phyloP scores from a whole-genome alignment of 2,888 invertebrate species.

The Caenorhabditis sulstoni region DNA sequence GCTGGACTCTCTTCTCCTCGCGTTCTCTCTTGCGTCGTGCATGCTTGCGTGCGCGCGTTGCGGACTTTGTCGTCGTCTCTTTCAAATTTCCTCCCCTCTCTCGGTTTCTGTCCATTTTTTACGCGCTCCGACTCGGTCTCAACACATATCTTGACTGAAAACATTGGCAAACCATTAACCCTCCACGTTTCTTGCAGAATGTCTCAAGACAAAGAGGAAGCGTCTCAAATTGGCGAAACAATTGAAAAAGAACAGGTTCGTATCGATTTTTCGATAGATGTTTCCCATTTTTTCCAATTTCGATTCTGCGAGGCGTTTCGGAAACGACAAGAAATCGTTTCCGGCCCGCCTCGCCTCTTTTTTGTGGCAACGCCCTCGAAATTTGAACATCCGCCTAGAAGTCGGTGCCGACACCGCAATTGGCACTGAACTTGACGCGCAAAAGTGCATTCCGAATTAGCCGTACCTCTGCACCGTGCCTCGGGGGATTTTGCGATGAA shows the following conservation, averaged over 20 bases:
- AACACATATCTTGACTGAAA: too few species aligned
- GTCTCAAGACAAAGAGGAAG: not conserved
- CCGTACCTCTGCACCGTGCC: too few species aligned
- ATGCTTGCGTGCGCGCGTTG: slow-evolving; percentile 57
- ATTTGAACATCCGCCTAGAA: slow-evolving; percentile 14
- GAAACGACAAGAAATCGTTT: not conserved
- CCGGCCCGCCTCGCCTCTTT: not conserved
- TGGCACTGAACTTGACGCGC: slow-evolving; percentile 26
- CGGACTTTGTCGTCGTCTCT: slow-evolving; percentile 39
- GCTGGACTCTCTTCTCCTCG: not conserved
- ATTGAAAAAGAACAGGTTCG: slow-evolving; percentile 22
- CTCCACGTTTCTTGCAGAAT: not conserved
- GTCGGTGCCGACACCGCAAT: slow-evolving; percentile 17
- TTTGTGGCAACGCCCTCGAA: not conserved
- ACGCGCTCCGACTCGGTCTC: too few species aligned
- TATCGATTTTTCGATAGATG: not conserved
- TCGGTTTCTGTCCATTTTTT: not conserved
- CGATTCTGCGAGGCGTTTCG: not conserved
- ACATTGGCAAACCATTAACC: too few species aligned
- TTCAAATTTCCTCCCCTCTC: slow-evolving; percentile 13
- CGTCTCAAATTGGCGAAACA: not conserved
- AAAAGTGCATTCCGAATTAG: not conserved
- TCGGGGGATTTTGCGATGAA: too few species aligned
- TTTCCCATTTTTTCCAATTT: too few species aligned
- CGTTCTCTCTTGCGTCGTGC: slow-evolving; percentile 20